These are phyloP conservation scores for Platorchestia sp. DNA, from an alignment of 1,140 invertebrate genomes.

Conservation along the genomic window DNA sequence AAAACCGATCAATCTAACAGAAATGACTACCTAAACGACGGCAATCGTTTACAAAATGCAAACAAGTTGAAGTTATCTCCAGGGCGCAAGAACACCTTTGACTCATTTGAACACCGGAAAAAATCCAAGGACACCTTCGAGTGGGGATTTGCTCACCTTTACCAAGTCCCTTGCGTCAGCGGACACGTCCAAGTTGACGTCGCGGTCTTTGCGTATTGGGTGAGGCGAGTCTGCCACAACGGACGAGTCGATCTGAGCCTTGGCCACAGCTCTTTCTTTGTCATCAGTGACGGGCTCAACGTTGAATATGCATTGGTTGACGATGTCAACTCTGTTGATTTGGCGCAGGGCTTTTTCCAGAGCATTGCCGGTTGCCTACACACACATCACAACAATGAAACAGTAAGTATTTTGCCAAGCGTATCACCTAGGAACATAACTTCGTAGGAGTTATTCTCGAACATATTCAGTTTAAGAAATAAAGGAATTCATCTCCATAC, in stretches of 20 bases:
- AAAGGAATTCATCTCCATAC: no score
- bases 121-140: not conserved
- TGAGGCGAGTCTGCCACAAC: constrained; percentile 72
- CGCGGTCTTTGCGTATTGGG: not conserved
- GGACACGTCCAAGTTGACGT: not conserved
- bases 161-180: not conserved
- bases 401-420: no score
- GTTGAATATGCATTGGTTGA: constrained; percentile 90
- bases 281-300: constrained; percentile 85
- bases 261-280: constrained; percentile 83
- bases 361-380: constrained; percentile 78
- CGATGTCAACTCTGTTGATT: constrained; percentile 93
- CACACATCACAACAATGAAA: not conserved
- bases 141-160: not conserved
- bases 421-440: no score
- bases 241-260: constrained; percentile 74
- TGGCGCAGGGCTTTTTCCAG: constrained; percentile 89
- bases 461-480: no score
- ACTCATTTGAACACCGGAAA: not conserved
- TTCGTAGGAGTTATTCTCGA: no score
- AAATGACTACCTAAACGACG: no score
- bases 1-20: no score
- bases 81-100: not conserved
- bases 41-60: no score
- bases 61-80: no score